Evolutionary conservation across 2,888 invertebrate genomes (phyloP), one percentile per base, ranked within the genome.

Genomic region (Acanthococcus lagerstroemiae): DNA sequence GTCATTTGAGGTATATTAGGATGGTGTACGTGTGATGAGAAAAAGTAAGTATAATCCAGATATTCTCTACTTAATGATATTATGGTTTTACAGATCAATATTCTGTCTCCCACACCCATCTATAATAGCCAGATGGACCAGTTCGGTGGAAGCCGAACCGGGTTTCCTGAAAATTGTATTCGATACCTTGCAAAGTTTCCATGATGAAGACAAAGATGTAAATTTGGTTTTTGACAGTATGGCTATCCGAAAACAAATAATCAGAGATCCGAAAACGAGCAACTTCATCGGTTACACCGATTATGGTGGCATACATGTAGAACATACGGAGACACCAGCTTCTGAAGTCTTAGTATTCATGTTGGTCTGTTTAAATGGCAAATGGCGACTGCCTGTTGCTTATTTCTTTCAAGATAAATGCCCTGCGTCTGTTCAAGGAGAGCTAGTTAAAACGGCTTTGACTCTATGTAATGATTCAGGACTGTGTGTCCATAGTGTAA

Each of bases 81-180:
- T n/a, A n/a, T n/a, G n/a, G n/a, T n/a, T n/a, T n/a, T n/a, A n/a
- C n/a, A n/a, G n/a, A n/a, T n/a, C n/a, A n/a, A n/a, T n/a, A n/a
- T n/a, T n/a, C n/a, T n/a, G n/a, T n/a, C n/a, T n/a, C n/a, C 61
- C 61, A 37, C 25, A 50, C 22, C 24, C 27, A 50, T 21, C 48
- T 12, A 50, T 19, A n/a, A 50, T 61, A 22, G 17, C 48, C 12
- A 21, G 37, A 26, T 61, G 61, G 61, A 61, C 61, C 19, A 17
- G 45, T 12, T 27, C 61, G 21, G 52, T 61, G 19, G 30, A 52
- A 50, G 52, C 52, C 22, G 61, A 61, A 15, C 52, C 61, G 30
- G 61, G 61, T 6, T 61, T 61, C 50, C 26, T 61, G 17, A 30
- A 22, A 37, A 30, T 30, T 30, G 48, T 61, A 50, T 50, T 50